phyloP scores from a whole-genome alignment of 2,797 vertebrate genomes.

The Lacerta bilineata region DNA sequence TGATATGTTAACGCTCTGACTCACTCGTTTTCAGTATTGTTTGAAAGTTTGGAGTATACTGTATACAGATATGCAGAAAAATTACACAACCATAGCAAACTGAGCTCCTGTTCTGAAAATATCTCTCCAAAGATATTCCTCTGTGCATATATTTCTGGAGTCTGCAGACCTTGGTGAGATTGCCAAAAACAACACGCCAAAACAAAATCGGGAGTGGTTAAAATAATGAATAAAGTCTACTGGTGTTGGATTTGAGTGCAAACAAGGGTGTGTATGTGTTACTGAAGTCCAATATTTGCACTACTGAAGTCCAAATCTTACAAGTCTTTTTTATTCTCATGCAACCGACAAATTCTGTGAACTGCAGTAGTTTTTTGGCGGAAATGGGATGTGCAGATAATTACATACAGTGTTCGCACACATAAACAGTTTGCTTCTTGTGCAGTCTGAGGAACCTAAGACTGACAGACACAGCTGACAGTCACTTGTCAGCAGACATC shows the following conservation, averaged over 20 bases:
- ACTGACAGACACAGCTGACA: too few species aligned
- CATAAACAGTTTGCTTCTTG: too few species aligned
- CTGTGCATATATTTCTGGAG: background rate
- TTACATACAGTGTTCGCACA: too few species aligned
- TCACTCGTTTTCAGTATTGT: background rate
- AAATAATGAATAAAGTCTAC: background rate
- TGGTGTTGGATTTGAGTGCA: background rate
- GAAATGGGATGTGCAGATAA: background rate
- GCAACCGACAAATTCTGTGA: background rate
- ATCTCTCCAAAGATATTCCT: background rate
- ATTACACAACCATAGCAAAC: background rate
- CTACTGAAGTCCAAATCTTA: background rate
- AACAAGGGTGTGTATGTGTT: background rate
- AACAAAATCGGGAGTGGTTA: background rate
- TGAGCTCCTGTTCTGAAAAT: background rate
- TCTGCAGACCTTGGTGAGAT: too few species aligned
- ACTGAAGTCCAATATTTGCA: background rate
- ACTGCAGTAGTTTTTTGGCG: background rate
- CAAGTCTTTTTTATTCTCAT: background rate
- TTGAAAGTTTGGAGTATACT: background rate
- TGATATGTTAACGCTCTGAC: background rate
- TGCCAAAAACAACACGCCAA: background rate
- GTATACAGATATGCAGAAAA: slow-evolving; percentile 12
- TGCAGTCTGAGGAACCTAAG: too few species aligned
- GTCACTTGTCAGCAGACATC: too few species aligned